Evolutionary conservation across 2,113 vertebrate genomes (phyloP).

Genomic region (Hypocryptadius cinnamomeus): DNA sequence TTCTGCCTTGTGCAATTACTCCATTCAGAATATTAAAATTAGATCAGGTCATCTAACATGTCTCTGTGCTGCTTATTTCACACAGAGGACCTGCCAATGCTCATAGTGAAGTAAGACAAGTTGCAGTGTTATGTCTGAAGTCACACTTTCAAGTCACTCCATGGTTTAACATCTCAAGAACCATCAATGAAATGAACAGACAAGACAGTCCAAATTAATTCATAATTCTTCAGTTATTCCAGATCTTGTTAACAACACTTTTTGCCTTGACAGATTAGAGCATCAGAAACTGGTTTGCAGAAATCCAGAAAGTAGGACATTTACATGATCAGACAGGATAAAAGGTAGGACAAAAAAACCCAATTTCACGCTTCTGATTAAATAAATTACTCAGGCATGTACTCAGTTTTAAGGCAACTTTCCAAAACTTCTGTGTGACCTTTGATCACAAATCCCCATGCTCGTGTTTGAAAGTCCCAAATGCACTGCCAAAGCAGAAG

Average conservation of each 20-base stretch:
- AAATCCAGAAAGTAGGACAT: background rate
- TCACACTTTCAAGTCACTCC: background rate
- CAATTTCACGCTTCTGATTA: background rate
- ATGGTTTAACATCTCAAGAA: background rate
- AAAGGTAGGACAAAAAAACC: background rate
- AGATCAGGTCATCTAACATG: background rate
- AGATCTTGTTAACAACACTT: background rate
- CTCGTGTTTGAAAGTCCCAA: background rate
- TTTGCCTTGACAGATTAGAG: background rate
- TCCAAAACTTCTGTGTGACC: background rate
- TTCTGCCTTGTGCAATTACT: background rate
- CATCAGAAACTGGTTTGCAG: background rate
- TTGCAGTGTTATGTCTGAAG: background rate
- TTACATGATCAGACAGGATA: background rate
- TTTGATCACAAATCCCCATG: background rate
- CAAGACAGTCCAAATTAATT: background rate
- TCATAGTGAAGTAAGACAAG: background rate
- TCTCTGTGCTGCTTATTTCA: background rate
- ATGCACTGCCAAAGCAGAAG: background rate
- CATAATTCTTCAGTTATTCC: background rate
- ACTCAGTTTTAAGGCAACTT: background rate
- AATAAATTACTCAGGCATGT: background rate
- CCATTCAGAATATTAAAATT: background rate
- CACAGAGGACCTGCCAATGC: background rate
- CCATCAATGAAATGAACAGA: background rate